Evolutionary conservation across 2,888 invertebrate species (phyloP), one percentile per base, ranked within the genome.

Genomic region (Palloptera scutellata): DNA sequence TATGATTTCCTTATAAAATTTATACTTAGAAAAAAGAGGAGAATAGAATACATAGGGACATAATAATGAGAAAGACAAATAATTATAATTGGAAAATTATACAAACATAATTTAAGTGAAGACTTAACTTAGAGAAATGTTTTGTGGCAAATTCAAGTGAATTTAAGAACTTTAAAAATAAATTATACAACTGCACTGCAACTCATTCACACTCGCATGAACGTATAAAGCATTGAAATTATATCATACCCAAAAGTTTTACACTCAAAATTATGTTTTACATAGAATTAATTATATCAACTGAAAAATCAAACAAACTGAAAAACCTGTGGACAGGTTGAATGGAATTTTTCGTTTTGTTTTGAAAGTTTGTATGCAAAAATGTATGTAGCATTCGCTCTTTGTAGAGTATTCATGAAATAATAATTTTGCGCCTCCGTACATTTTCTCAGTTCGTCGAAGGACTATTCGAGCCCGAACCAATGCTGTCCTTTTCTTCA

Each of bases 401-500:
- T 30, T 6, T 30, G 30, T 30, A 30, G 30, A 30, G 30, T 30
- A 30, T 30, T 30, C 30, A 30, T 30, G 30, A 30, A 6, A 30
- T 2, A 30, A 30, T 30, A 30, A 30, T 30, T 30, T 30, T 2
- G 30, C 30, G 30, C 30, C 3, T 30, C 3, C 6, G 30, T 30
- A 6, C 30, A 30, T 30, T 30, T 30, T 53, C 59, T 78, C 87
- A 88, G 79, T 87, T 89, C 67, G 88, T 88, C 78, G 87, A 89
- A 20, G 94, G 94, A 84, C 93, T 94, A 83, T 94, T 93, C 0
- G 94, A 94, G 20, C 92, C 93, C 74, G 93, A 93, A 69, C 91
- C 92, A 76, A 90, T 90, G 70, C 90, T 91, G 75, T 89, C 89
- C 72, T 90, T 89, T 54, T 73, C 73, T 19, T 72, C 73, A 48